phyloP scores from a whole-genome alignment of 2,113 vertebrate species.

The Galbula dea region DNA sequence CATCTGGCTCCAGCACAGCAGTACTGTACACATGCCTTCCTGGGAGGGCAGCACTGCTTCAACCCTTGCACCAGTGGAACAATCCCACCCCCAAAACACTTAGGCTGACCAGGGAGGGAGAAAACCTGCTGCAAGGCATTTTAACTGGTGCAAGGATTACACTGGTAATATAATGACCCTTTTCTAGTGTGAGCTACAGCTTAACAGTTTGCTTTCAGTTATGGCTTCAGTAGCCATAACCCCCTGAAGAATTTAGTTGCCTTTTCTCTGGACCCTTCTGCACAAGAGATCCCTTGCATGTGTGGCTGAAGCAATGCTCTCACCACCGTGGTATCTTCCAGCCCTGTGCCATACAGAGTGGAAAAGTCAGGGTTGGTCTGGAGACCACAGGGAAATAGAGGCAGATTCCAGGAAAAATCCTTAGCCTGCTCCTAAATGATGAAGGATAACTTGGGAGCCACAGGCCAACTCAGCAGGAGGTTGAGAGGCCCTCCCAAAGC shows the following conservation, averaged over 20 bases:
- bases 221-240: background rate
- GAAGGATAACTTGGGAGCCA: background rate
- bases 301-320: background rate
- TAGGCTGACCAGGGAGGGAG: background rate
- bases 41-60: background rate
- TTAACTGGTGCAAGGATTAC: no score
- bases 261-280: background rate
- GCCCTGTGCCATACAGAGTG: accelerated
- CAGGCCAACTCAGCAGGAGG: background rate
- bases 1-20: background rate
- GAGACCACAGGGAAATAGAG: background rate
- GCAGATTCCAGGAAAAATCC: background rate
- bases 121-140: no score
- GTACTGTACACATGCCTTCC: accelerated
- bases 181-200: background rate
- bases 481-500: background rate
- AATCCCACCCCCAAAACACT: accelerated
- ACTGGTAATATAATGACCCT: background rate
- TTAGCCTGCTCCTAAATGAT: background rate
- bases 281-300: background rate
- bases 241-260: background rate
- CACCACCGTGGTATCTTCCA: background rate
- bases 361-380: background rate
- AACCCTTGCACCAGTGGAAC: background rate
- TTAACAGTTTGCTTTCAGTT: background rate